Conservation (phyloP, 2,888 invertebrate genomes). For the Oxyteleia sp. region DNA sequence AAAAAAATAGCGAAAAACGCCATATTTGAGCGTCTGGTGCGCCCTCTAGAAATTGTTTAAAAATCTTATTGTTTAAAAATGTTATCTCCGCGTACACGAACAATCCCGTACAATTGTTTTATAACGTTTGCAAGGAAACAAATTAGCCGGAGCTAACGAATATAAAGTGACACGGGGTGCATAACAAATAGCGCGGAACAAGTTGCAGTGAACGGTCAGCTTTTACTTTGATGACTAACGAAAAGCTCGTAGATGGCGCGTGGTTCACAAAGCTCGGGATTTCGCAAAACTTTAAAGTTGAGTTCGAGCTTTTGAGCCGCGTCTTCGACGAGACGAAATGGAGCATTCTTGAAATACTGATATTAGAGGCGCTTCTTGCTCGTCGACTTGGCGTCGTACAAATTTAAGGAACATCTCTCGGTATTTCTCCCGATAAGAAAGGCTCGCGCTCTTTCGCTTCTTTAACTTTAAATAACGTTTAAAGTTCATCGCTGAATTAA, state of each 20-base stretch:
- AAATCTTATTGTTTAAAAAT: no score
- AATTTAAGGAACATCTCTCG: slow-evolving; percentile 52
- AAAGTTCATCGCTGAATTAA: slow-evolving; percentile 24
- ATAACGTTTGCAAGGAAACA: slow-evolving; percentile 26
- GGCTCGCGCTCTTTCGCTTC: slow-evolving; percentile 12
- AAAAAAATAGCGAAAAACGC: no score
- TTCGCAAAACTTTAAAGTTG: slow-evolving; percentile 55
- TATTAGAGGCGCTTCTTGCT: slow-evolving; percentile 49
- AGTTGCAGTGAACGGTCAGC: slow-evolving; percentile 58
- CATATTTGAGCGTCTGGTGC: no score
- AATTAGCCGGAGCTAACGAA: slow-evolving; percentile 31
- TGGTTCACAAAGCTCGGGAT: slow-evolving; percentile 34
- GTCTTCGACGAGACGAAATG: slow-evolving; percentile 54
- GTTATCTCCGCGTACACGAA: no score
- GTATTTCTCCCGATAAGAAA: slow-evolving; percentile 38
- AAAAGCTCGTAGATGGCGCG: slow-evolving; percentile 41
- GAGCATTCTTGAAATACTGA: slow-evolving; percentile 68
- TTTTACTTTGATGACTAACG: slow-evolving; percentile 55
- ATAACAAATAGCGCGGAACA: slow-evolving; percentile 54
- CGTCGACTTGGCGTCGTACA: slow-evolving; percentile 47
- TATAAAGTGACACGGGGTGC: slow-evolving; percentile 31
- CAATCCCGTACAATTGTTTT: slow-evolving; percentile 11
- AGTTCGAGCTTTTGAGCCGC: slow-evolving; percentile 52
- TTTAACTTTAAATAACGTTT: slow-evolving; percentile 37
- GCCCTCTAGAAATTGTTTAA: no score